Base-by-base conservation (phyloP, 2,888 invertebrate species). In the Siphlonurus alternatus region DNA sequence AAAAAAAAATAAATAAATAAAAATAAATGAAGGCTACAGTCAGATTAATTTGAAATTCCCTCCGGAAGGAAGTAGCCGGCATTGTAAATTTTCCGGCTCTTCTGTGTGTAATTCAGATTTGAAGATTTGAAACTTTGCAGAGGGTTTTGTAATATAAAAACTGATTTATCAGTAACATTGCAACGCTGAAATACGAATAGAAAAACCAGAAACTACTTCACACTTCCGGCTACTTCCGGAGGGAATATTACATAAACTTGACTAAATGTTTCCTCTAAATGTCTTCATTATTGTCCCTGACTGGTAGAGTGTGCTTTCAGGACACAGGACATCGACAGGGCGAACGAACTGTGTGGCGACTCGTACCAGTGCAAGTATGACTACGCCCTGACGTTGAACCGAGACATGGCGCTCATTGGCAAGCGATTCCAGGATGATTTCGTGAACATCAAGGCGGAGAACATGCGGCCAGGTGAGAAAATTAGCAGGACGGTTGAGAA, bases 341-440 rank as follows among this genome's bases (percentile, higher is more conserved):
- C 90, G 0, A 76, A 80, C 60, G 83, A 85, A 62, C 76, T 89
- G 15, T 94, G 93, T 70, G 87, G 88, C 61, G 86, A 87, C 63
- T 86, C 87, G 1, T 88, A 89, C 74, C 91, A 93, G 72, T 95
- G 95, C 74, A 82, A 85, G 69, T 95, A 87, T 72, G 95, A 95
- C 73, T 95, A 87, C 72, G 86, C 89, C 0, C 85, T 93, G 81
- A 89, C 90, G 0, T 76, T 92, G 1, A 87, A 90, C 74, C 79
- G 88, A 68, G 91, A 93, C 69, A 80, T 92, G 79, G 94, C 94
- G 0, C 88, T 88, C 72, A 90, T 87, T 70, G 90, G 93, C 0
- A 87, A 87, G 73, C 88, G 89, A 72, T 93, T 92, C 73, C 85
- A 89, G 71, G 82, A 88, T 67, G 79, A 79, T 18, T 79, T 78